Base-by-base conservation (phyloP, 1,140 invertebrate genomes). In the Zaprionus ornatus region DNA sequence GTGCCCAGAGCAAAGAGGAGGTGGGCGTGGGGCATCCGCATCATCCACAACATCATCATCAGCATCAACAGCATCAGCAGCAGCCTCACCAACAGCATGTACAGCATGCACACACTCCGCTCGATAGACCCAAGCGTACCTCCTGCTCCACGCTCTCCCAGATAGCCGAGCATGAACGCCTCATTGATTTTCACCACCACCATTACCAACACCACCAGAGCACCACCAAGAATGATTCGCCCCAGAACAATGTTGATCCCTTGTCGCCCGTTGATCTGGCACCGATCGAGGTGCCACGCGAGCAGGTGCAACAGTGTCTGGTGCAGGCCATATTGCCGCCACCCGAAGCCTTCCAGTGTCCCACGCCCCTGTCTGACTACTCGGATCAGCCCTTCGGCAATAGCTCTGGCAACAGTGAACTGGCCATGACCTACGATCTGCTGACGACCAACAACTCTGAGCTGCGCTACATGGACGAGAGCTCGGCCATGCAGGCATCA, bases 381-480 rank as follows among this genome's bases (percentile, higher is more conserved):
- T 94, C 94, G 29, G 94, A 82, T 93, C 94, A 50, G 69, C 92
- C 93, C 7, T 94, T 94, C 79, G 90, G 86, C 37, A 88, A 85
- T 27, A 90, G 87, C 55, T 92, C 91, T 17, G 91, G 82, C 15
- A 78, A 92, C 40, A 92, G 92, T 42, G 92, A 93, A 25, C 74
- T 92, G 32, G 84, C 81, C 56, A 93, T 94, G 75, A 95, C 95
- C 25, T 97, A 96, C 86, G 97, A 98, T 86, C 93, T 96, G 65
- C 93, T 97, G 60, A 94, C 96, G 57, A 94, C 96, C 25, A 96
- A 96, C 65, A 95, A 95, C 54, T 96, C 96, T 13, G 97, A 98
- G 93, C 93, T 98, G 40, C 94, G 96, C 17, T 98, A 95, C 90
- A 98, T 98, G 97, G 97, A 98, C 90, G 97, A 98, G 87, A 98